phyloP scores from a whole-genome alignment of 23 tunicate genomes.

The Aplidium turbinatum region DNA sequence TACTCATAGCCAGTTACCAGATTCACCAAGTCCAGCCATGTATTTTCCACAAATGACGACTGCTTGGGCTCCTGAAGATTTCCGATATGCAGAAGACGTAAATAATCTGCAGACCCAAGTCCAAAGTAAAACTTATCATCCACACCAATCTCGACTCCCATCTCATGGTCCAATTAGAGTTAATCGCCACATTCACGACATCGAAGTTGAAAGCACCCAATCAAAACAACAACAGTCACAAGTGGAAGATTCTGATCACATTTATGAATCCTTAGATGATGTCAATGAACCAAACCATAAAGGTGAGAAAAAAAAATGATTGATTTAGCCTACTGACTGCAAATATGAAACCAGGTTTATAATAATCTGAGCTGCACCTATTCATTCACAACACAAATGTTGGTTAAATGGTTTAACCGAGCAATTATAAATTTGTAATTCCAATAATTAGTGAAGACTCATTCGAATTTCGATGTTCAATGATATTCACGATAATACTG shows the following conservation, averaged over 20 bases:
- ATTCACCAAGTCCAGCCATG: slow-evolving; percentile 9
- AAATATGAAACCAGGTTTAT: neutral
- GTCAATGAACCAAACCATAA: neutral
- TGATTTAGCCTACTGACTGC: neutral
- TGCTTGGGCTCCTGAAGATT: slow-evolving; percentile 19
- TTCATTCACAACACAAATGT: too few relatives aligned
- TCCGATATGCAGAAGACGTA: neutral
- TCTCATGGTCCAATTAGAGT: slow-evolving; percentile 46
- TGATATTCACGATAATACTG: too few relatives aligned
- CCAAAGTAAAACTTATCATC: neutral
- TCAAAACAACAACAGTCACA: neutral
- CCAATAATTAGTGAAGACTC: neutral
- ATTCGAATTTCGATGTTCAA: neutral
- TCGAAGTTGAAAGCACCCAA: neutral
- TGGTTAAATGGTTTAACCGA: too few relatives aligned
- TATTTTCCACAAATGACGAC: slow-evolving; percentile 52
- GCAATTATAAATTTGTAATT: neutral
- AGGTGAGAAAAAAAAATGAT: neutral
- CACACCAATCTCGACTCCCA: slow-evolving; percentile 13
- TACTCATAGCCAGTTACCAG: neutral
- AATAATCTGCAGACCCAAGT: neutral
- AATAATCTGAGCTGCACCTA: too few relatives aligned
- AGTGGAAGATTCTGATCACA: slow-evolving; percentile 46
- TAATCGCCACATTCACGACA: slow-evolving; percentile 60
- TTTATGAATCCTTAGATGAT: slow-evolving; percentile 58